A percentile compares a stretch with the other conserved stretches of the same genome.
Evolutionary conservation across 2,113 vertebrate species (phyloP).

Genomic region (Amphilophus citrinellus): DNA sequence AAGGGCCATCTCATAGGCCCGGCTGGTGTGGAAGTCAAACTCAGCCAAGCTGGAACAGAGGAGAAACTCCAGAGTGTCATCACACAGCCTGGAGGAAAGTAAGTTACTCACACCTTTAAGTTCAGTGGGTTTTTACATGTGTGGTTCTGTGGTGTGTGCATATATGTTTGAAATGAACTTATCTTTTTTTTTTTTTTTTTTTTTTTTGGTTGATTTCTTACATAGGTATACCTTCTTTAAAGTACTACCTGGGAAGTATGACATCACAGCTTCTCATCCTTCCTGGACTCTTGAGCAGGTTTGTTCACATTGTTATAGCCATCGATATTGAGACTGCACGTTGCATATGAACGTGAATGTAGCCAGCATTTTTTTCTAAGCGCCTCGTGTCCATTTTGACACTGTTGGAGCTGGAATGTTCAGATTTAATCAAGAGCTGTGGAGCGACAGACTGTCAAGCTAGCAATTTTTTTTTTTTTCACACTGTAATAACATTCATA

Average conservation of each 20-base stretch:
- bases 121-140: neutral
- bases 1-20: conserved; percentile 92
- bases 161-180: neutral
- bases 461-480: no score
- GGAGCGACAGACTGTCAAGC: no score
- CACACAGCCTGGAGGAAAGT: conserved; percentile 94
- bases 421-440: neutral
- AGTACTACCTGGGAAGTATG: conserved; percentile 95
- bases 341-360: neutral
- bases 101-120: conserved; percentile 65
- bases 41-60: conserved; percentile 85
- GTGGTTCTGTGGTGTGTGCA: neutral
- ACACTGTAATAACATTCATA: no score
- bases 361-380: fast-evolving
- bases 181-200: conserved; percentile 17
- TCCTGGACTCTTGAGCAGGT: conserved; percentile 95
- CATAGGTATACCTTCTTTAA: conserved; percentile 93
- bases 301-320: conserved; percentile 15
- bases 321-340: neutral
- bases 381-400: neutral
- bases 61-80: conserved; percentile 85
- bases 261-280: conserved; percentile 91
- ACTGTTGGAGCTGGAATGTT: neutral
- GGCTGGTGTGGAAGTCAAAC: conserved; percentile 89
- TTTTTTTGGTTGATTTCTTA: neutral